phyloP scores from a whole-genome alignment of 1,140 invertebrate genomes.

The Drosophila mojavensis region DNA sequence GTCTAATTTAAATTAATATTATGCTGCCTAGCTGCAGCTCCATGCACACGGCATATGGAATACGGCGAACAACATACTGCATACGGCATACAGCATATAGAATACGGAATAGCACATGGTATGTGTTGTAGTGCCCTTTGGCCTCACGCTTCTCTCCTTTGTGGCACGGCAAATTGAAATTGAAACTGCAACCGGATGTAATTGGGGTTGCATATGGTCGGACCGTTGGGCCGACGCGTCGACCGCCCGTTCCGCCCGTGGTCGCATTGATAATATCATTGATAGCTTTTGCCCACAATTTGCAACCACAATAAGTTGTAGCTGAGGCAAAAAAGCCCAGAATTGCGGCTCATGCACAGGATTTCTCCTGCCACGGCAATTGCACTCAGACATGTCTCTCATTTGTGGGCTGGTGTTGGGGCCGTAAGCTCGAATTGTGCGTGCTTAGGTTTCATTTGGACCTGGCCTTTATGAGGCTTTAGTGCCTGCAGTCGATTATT shows the following conservation, averaged over 20 bases:
- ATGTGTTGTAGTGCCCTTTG: not conserved
- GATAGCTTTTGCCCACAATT: slow-evolving; percentile 79
- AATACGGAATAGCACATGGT: slow-evolving; percentile 19
- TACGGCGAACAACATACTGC: slow-evolving; percentile 14
- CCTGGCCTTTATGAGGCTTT: slow-evolving; percentile 57
- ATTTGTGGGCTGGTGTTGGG: slow-evolving; percentile 49
- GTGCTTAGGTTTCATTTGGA: slow-evolving; percentile 42
- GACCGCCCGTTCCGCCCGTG: not conserved
- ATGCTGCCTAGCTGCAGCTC: slow-evolving; percentile 62
- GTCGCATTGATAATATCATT: slow-evolving; percentile 71
- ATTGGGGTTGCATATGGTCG: slow-evolving; percentile 73
- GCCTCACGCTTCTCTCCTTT: slow-evolving; percentile 17
- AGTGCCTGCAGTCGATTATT: slow-evolving; percentile 51
- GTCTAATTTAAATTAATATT: slow-evolving; percentile 82
- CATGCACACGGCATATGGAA: slow-evolving; percentile 43
- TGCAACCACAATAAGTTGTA: slow-evolving; percentile 78
- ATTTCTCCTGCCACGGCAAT: not conserved
- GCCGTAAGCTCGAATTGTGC: slow-evolving; percentile 46
- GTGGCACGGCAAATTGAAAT: slow-evolving; percentile 72
- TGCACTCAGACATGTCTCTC: slow-evolving; percentile 33
- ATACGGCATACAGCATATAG: slow-evolving; percentile 34
- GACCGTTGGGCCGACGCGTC: slow-evolving; percentile 18
- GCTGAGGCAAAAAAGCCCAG: slow-evolving; percentile 42
- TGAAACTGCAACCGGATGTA: slow-evolving; percentile 82
- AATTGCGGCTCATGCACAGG: not conserved